Conservation (phyloP, 2,113 vertebrate genomes). For the Aplodontia rufa region DNA sequence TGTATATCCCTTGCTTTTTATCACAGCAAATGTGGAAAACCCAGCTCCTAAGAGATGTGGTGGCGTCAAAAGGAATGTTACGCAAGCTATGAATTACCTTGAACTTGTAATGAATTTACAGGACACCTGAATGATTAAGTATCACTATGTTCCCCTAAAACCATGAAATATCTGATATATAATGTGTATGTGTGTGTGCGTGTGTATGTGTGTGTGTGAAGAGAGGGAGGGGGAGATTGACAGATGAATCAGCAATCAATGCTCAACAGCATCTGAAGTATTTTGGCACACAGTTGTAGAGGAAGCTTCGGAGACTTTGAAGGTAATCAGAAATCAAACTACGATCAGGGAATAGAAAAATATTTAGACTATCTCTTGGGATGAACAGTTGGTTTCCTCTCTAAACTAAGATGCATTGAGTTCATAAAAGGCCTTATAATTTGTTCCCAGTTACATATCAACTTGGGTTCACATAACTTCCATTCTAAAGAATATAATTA, state of each 20-base stretch:
- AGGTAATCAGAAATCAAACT: background rate
- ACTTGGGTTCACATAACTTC: background rate
- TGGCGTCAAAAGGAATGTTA: background rate
- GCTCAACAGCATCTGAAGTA: background rate
- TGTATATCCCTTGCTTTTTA: background rate
- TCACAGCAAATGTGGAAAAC: background rate
- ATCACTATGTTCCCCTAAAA: background rate
- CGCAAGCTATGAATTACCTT: background rate
- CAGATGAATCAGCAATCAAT: too few relatives aligned
- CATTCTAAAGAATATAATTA: constrained; percentile 31
- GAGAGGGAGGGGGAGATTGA: too few relatives aligned
- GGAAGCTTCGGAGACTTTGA: background rate
- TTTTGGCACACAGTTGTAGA: background rate
- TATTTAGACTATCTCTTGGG: background rate
- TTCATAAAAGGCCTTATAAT: background rate
- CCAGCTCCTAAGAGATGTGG: background rate
- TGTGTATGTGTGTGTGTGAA: too few relatives aligned
- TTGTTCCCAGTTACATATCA: background rate
- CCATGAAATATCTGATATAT: background rate
- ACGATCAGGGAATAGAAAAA: background rate
- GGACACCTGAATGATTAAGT: background rate
- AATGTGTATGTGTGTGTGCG: too few relatives aligned
- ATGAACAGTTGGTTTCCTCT: constrained; percentile 5
- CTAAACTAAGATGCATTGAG: background rate
- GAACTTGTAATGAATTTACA: background rate